Evolutionary conservation across 2,113 vertebrate genomes (phyloP), one percentile per base, ranked within the genome.

Genomic region (Mohoua ochrocephala): DNA sequence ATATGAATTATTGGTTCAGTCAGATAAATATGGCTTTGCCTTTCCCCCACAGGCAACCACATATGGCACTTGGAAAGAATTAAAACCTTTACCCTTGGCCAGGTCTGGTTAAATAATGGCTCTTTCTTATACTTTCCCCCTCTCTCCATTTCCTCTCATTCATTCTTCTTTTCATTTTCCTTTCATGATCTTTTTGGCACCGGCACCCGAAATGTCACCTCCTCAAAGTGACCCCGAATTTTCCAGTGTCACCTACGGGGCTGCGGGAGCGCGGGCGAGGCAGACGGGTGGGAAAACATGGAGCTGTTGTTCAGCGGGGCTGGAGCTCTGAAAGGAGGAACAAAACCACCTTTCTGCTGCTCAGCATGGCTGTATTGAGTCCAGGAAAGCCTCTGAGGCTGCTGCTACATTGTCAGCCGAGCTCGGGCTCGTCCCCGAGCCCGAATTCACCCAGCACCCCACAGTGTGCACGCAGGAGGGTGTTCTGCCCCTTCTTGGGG

Each of bases 1-100:
- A 97, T 97, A 97, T 97, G 97, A 98, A 94, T 97, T 98, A 97
- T 97, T 97, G 95, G 94, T 97, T 97, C 98, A 97, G 97, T 97
- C 98, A 95, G 95, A 97, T 96, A 97, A 97, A 96, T 95, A 90
- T 91, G 95, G 92, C 82, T 93, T 92, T 53, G 69, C 94, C 89
- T 94, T 96, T 97, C 87, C 95, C 92, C 96, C 89, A 87, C 93
- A 97, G 96, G 94, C 96, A 95, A 95, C 95, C 90, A 93, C 96
- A 97, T 87, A 96, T 95, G 95, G 97, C 95, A 96, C 94, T 96
- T 97, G 96, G 97, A 97, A 97, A 98, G 96, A 96, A 97, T 93
- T 95, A 97, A 98, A 97, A 91, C 83, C 92, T 94, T 93, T 92
- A 93, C 95, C 89, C 86, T 92, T 90, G 88, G 57, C 96, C 87